Evolutionary conservation across 2,888 invertebrate species (phyloP), one percentile per base, ranked within the genome.

Genomic region (Dicyrtoma fusca): DNA sequence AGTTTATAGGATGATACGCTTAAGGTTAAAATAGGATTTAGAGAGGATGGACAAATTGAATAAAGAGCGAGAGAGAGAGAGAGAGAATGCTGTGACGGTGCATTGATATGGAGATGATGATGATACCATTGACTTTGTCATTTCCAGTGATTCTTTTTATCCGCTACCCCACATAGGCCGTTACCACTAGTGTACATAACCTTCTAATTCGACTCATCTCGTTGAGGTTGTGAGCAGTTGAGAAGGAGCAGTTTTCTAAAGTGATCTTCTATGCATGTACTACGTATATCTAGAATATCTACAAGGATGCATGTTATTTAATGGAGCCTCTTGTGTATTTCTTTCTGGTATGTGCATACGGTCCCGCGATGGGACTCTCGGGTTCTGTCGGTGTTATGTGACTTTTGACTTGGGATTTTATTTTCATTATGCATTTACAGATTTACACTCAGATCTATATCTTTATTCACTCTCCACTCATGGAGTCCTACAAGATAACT

Each of bases 81-180:
- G 2, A 61, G 61, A 42, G 17, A 61, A 42, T 61, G 61, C 1
- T 8, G 21, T 42, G 44, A 19, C 10, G 44, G 61, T 44, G 44
- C 21, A 53, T 59, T 59, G 59, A 59, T 44, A 61, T 44, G 42
- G 61, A 61, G 42, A 61, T 61, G 61, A 44, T 44, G 61, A 61
- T 61, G 61, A 61, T 61, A 44, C 61, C 61, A 61, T 61, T 61
- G 61, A 61, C 61, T 61, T 61, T 61, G 59, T 34, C 34, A 34
- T 34, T 34, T 34, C 34, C 34, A 34, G 34, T 34, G 34, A 34
- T 34, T 34, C 59, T 55, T 55, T 55, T 55, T 23, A 23, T 55
- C 23, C 23, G 13, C 55, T 21, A 55, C 55, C 55, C 55, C 55
- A 55, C 19, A 21, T 21, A 17, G 13, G 21, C 23, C 21, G 4